Evolutionary conservation across 2,113 vertebrate genomes (phyloP).

Genomic region (Corydoras sp.): DNA sequence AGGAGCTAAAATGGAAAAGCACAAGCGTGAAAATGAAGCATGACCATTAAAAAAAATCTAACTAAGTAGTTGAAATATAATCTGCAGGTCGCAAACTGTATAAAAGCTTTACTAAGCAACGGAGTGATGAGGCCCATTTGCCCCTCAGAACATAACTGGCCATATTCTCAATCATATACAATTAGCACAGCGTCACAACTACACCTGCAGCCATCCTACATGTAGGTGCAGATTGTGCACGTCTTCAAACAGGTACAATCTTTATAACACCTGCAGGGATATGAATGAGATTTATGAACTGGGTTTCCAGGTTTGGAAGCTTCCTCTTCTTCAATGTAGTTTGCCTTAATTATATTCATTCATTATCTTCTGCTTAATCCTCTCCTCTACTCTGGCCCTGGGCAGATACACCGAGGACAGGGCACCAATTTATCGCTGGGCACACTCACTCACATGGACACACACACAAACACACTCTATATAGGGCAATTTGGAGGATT

Average conservation of each 20-base stretch:
- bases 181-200: not conserved
- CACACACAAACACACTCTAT: no score
- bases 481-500: no score
- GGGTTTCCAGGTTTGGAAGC: no score
- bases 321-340: no score
- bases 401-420: no score
- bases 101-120: slow-evolving; percentile 6
- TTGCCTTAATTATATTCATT: no score
- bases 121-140: slow-evolving; percentile 11
- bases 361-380: no score
- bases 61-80: slow-evolving; percentile 23
- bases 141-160: not conserved
- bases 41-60: slow-evolving; percentile 22
- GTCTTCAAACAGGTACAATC: not conserved
- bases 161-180: not conserved
- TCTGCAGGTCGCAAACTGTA: slow-evolving; percentile 19
- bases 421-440: no score
- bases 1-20: slow-evolving; percentile 15
- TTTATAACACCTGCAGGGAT: not conserved
- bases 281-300: no score
- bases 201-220: not conserved
- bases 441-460: no score
- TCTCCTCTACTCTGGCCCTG: no score
- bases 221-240: not conserved
- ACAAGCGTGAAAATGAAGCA: slow-evolving; percentile 22